Conservation (phyloP, 2,797 vertebrate species). For the Prunella strophiata region DNA sequence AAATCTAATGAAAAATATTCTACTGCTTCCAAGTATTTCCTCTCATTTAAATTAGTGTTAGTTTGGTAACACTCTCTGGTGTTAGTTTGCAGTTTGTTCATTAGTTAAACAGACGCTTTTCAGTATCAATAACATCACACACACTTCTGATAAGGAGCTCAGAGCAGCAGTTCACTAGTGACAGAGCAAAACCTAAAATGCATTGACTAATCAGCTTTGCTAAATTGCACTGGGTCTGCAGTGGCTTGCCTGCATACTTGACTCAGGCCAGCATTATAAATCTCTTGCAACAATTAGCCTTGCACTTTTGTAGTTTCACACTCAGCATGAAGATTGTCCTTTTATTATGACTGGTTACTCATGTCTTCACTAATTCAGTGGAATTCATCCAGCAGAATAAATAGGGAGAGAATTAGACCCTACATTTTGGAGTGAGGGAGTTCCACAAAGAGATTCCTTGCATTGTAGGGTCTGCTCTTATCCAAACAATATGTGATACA, state of each 20-base stretch:
- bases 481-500: constrained; percentile 38
- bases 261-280: neutral
- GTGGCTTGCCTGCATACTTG: neutral
- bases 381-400: neutral
- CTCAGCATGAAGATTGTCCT: neutral
- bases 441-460: constrained; percentile 6
- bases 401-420: neutral
- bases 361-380: neutral
- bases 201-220: neutral
- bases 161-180: neutral
- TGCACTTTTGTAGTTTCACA: neutral
- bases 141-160: neutral
- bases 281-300: neutral
- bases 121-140: neutral
- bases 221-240: neutral
- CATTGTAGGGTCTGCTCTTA: constrained; percentile 47
- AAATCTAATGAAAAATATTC: neutral
- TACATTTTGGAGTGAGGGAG: neutral
- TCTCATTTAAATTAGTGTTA: neutral
- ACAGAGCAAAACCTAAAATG: neutral
- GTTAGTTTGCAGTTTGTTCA: neutral
- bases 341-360: neutral
- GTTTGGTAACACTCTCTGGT: neutral
- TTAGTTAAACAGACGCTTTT: constrained; percentile 2
- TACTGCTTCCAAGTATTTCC: neutral